These are phyloP conservation scores for Campoletis raptor DNA, from an alignment of 2,888 invertebrate species.

Conservation along the genomic window DNA sequence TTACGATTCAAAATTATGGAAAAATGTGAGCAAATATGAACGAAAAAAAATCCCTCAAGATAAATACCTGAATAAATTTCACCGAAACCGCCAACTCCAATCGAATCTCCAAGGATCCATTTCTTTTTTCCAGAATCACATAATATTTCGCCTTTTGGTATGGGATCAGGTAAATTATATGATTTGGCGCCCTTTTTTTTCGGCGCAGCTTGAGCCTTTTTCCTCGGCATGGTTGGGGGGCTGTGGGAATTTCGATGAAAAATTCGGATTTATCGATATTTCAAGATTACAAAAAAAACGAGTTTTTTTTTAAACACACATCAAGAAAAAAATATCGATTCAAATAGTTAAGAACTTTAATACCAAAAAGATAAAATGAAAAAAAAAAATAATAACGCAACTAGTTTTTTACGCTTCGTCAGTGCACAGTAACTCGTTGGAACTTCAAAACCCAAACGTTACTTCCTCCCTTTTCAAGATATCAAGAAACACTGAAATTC, in stretches of 20 bases:
- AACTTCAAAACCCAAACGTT: background rate
- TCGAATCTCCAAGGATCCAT: slow-evolving; percentile 95
- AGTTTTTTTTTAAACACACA: background rate
- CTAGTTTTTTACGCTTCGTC: background rate
- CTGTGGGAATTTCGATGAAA: slow-evolving; percentile 1
- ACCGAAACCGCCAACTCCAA: slow-evolving; percentile 97
- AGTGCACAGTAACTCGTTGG: background rate
- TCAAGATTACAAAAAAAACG: background rate
- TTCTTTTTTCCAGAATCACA: slow-evolving; percentile 91
- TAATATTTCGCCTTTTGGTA: slow-evolving; percentile 91
- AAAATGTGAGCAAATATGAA: background rate
- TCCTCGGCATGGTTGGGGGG: slow-evolving; percentile 52
- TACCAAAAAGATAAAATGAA: background rate
- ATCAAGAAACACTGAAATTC: background rate
- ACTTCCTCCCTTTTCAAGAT: background rate
- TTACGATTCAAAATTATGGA: background rate
- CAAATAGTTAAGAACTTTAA: background rate
- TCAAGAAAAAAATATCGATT: background rate
- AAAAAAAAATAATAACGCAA: background rate
- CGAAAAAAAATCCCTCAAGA: background rate
- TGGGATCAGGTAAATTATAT: slow-evolving; percentile 89
- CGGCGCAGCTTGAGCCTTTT: slow-evolving; percentile 59
- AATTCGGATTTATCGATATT: background rate
- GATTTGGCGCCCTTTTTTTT: slow-evolving; percentile 84
- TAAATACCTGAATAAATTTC: slow-evolving; percentile 94